Evolutionary conservation across 2,113 vertebrate species (phyloP), one percentile per base, ranked within the genome.

Genomic region (Triplophysa rosa): DNA sequence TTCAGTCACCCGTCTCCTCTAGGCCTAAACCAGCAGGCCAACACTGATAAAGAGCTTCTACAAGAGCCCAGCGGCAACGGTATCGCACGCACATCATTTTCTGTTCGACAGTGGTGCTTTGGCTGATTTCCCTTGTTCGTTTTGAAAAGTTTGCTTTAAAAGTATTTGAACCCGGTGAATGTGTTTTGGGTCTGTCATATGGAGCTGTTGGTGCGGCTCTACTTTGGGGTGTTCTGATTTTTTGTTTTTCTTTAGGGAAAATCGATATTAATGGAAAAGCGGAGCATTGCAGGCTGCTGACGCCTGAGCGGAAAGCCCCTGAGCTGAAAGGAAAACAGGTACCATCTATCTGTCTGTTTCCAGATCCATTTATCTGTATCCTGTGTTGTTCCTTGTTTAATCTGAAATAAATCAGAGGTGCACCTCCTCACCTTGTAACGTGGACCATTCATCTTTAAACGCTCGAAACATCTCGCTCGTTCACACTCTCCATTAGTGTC

Each of bases 1-100:
- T 94, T 98, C 67, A 91, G 94, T 71, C 97, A 98, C 86, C 95
- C 97, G 13, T 96, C 98, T 7, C 94, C 96, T 16, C 92, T 97
- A 58, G 95, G 93, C 84, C 87, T 97, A 83, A 93, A 94, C 59
- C 96, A 96, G 78, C 95, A 94, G 40, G 82, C 93, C 77, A 94
- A 93, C 82, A 92, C 93, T 0, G 98, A 99, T 84, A 99, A 97
- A 90, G 98, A 98, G 65, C 93, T 94, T 0, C 95, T 93, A 9
- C 92, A 93, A 8, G 98, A 98, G 24, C 94, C 94, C 71, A 91
- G 89, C 81, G 92, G 95, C 72, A 97, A 95, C 54, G 96, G 98
- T 98, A 78, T 13, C 33, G 5, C 33, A 29, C 29, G 0, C 33
- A 37, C 33, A 37, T 45, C 42, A 45, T 11, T 45, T 11, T 45